Evolutionary conservation across 2,797 vertebrate species (phyloP).

Genomic region (Brotula barbata): DNA sequence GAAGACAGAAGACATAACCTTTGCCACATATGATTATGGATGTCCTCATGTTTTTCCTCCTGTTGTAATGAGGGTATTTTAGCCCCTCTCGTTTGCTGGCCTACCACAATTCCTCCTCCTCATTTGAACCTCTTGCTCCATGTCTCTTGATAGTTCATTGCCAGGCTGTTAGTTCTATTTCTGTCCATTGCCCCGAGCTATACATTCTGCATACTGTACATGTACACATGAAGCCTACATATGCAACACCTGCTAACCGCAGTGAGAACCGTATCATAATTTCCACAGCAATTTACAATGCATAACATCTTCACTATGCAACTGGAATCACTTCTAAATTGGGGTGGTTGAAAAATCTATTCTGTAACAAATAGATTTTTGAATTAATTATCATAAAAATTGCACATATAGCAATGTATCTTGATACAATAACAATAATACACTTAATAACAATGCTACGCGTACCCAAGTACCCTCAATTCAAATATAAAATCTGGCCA

Average conservation of each 20-base stretch:
- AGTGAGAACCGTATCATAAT: constrained; percentile 43
- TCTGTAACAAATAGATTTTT: no score
- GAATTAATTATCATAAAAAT: no score
- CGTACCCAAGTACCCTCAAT: no score
- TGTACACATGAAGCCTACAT: constrained; percentile 68
- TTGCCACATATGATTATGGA: constrained; percentile 73
- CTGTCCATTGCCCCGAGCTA: constrained; percentile 68
- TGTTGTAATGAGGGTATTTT: constrained; percentile 68
- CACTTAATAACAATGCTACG: no score
- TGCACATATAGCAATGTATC: no score
- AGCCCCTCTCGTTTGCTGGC: constrained; percentile 63
- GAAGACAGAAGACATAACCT: constrained; percentile 75
- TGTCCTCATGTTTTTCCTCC: constrained; percentile 57
- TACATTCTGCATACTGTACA: constrained; percentile 74
- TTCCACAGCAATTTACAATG: constrained; percentile 8
- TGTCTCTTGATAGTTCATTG: constrained; percentile 76
- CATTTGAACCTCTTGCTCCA: constrained; percentile 72
- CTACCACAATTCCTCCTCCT: constrained; percentile 66
- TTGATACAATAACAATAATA: no score
- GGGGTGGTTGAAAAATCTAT: no score
- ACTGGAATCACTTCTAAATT: constrained; percentile 7
- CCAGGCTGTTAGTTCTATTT: constrained; percentile 80
- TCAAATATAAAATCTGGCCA: no score
- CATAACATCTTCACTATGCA: constrained; percentile 1
- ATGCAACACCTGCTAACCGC: constrained; percentile 70